phyloP scores from a whole-genome alignment of 2,113 vertebrate species.

The Lipotes vexillifer region DNA sequence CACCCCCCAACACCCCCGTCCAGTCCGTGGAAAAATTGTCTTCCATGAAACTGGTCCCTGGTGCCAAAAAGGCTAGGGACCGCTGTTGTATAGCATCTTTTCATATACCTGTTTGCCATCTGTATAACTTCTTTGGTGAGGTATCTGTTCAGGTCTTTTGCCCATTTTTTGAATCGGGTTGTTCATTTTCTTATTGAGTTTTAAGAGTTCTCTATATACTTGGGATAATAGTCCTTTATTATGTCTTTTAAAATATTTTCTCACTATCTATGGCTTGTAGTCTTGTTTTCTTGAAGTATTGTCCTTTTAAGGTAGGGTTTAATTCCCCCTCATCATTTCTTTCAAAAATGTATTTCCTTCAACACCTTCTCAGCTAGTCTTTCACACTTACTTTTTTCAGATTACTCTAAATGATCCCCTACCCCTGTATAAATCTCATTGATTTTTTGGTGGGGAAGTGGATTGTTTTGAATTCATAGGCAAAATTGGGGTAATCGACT shows the following conservation, averaged over 20 bases:
- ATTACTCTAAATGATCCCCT: neutral
- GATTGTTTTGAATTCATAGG: neutral
- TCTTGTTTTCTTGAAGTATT: neutral
- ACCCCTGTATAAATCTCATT: neutral
- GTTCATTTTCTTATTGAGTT: neutral
- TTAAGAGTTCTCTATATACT: neutral
- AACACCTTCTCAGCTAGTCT: neutral
- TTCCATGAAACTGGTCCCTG: no score
- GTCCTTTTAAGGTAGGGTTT: neutral
- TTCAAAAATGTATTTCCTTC: neutral
- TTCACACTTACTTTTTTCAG: neutral
- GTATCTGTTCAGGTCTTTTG: neutral
- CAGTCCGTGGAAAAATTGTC: no score
- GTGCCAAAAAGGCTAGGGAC: no score
- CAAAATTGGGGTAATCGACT: neutral
- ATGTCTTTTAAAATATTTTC: neutral
- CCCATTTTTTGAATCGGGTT: neutral
- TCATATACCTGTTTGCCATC: neutral
- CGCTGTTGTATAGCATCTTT: neutral
- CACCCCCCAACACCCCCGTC: no score
- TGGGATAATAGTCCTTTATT: neutral
- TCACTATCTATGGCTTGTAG: neutral
- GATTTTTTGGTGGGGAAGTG: neutral
- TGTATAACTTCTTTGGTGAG: neutral
- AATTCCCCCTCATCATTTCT: neutral